phyloP scores from a whole-genome alignment of 2,888 invertebrate genomes.

The Thecocarcelia acutangulata region DNA sequence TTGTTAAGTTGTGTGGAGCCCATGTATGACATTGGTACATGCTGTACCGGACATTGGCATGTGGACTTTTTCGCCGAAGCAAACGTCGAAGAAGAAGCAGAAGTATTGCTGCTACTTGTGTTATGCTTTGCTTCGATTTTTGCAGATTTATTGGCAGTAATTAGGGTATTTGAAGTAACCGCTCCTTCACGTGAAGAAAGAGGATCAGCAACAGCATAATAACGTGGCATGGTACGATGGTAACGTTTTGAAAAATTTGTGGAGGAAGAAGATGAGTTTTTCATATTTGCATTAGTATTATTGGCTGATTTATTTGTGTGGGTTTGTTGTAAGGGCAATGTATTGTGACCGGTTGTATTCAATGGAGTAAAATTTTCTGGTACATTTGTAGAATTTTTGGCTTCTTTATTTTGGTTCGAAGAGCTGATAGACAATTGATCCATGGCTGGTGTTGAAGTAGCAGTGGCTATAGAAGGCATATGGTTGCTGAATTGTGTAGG shows the following conservation, averaged over 20 bases:
- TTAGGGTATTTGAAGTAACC: constrained; percentile 50
- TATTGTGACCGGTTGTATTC: constrained; percentile 69
- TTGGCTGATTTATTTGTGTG: constrained; percentile 70
- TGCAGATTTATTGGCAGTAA: constrained; percentile 55
- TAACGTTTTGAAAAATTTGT: constrained; percentile 80
- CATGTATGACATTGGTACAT: constrained; percentile 82
- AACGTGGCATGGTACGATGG: constrained; percentile 82
- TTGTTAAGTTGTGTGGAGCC: constrained; percentile 78
- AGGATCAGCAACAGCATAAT: constrained; percentile 80
- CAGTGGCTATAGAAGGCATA: constrained; percentile 69
- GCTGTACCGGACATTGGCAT: constrained; percentile 81
- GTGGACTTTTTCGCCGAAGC: constrained; percentile 78
- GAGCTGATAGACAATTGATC: constrained; percentile 70
- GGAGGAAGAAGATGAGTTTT: constrained; percentile 77
- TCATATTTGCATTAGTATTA: constrained; percentile 48
- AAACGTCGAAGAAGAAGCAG: constrained; percentile 43
- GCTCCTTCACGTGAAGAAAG: constrained; percentile 61
- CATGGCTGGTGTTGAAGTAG: constrained; percentile 74
- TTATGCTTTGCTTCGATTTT: constrained; percentile 58
- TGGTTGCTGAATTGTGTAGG: constrained; percentile 72
- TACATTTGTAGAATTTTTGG: constrained; percentile 64
- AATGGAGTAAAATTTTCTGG: constrained; percentile 48
- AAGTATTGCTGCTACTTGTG: constrained; percentile 53
- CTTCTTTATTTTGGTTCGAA: constrained; percentile 49
- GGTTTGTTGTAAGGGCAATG: constrained; percentile 72